These are phyloP conservation scores for Drosophila nannoptera DNA, from an alignment of 1,140 invertebrate species.

Conservation along the genomic window DNA sequence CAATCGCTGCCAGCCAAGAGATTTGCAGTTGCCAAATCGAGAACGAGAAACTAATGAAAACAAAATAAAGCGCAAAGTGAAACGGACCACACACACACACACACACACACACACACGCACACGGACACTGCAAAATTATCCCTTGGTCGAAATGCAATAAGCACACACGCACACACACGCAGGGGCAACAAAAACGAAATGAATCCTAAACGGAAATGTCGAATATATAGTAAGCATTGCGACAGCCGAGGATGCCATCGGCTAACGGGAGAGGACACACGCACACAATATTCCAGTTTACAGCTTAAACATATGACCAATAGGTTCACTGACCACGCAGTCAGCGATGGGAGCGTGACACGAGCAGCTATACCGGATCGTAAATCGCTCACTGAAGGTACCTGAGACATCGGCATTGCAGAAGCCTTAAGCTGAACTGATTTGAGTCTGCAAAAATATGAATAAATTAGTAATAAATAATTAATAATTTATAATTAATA, in stretches of 20 bases:
- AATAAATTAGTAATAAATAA: too few species aligned
- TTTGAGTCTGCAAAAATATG: too few species aligned
- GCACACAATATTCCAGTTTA: conserved; percentile 43
- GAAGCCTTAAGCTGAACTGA: too few species aligned
- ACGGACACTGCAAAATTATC: conserved; percentile 68
- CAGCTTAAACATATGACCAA: conserved; percentile 49
- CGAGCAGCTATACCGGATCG: background rate
- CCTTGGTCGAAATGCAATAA: conserved; percentile 48
- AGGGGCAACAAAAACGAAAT: conserved; percentile 21
- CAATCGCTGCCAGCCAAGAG: conserved; percentile 21
- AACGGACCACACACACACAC: conserved; percentile 64
- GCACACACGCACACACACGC: conserved; percentile 34
- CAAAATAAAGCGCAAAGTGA: conserved; percentile 60
- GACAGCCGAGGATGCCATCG: conserved; percentile 27
- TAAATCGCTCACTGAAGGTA: too few species aligned
- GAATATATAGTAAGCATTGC: conserved; percentile 66
- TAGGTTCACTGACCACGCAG: conserved; percentile 56
- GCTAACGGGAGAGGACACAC: conserved; percentile 40
- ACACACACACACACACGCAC: conserved; percentile 48
- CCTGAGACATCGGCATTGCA: too few species aligned
- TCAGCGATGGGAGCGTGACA: conserved; percentile 41
- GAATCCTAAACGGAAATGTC: conserved; percentile 77
- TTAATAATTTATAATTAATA: too few species aligned
- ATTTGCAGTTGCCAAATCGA: conserved; percentile 25
- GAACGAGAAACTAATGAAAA: conserved; percentile 11